Conservation (phyloP, 2,888 invertebrate genomes). For the Keiferia lycopersicella region DNA sequence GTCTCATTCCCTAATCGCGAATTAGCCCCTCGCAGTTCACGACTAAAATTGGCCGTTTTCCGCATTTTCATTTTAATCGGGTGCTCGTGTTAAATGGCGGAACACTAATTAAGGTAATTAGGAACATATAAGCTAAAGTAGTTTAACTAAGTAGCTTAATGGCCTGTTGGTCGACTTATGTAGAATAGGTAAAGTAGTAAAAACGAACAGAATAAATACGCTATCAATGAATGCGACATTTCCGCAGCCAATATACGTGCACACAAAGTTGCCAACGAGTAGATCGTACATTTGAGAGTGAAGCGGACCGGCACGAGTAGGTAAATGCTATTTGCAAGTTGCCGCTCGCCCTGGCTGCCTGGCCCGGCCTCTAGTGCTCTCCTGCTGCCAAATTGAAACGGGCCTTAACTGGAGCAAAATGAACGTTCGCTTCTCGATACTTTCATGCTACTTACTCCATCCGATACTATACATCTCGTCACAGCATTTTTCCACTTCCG, state of each 20-base stretch:
- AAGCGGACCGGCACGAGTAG: constrained; percentile 53
- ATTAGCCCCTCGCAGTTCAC: constrained; percentile 71
- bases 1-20: constrained; percentile 63
- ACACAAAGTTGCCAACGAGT: constrained; percentile 48
- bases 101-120: constrained; percentile 75
- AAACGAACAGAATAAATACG: constrained; percentile 29
- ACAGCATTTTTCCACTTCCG: constrained; percentile 44
- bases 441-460: constrained; percentile 46
- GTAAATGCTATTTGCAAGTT: constrained; percentile 73
- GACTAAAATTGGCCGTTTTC: constrained; percentile 67
- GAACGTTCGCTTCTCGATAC: constrained; percentile 55
- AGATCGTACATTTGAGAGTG: constrained; percentile 54
- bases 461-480: constrained; percentile 33
- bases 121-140: constrained; percentile 59
- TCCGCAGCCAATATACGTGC: constrained; percentile 43
- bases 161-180: too few species aligned
- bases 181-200: too few species aligned
- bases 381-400: constrained; percentile 70
- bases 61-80: constrained; percentile 64
- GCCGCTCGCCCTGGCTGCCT: constrained; percentile 54
- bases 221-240: constrained; percentile 39
- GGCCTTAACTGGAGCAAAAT: constrained; percentile 62
- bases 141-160: too few species aligned
- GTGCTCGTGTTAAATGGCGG: constrained; percentile 68
- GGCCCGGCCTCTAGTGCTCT: constrained; percentile 56